Conservation (phyloP, 1,140 invertebrate species). For the Hylaeus volcanicus region DNA sequence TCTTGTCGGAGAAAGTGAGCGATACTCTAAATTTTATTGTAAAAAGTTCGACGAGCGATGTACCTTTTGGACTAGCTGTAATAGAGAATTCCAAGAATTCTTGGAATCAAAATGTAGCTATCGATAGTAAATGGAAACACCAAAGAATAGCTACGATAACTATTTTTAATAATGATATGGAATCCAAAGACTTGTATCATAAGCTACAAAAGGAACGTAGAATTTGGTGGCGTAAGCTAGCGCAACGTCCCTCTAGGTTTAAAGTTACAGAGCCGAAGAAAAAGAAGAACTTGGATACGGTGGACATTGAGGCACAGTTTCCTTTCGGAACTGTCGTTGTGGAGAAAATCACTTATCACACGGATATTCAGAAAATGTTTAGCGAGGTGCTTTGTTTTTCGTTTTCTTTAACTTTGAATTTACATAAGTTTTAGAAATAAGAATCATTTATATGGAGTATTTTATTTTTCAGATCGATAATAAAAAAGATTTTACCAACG, state of each 20-base stretch:
- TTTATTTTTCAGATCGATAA: conserved; percentile 77
- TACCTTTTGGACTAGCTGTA: conserved; percentile 82
- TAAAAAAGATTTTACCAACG: conserved; percentile 69
- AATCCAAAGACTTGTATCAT: conserved; percentile 81
- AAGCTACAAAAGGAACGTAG: conserved; percentile 87
- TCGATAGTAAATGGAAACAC: conserved; percentile 44
- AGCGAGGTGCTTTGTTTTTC: conserved; percentile 55
- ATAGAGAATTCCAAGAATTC: conserved; percentile 71
- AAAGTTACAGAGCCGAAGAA: conserved; percentile 68
- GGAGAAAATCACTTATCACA: conserved; percentile 71
- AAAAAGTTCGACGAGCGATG: conserved; percentile 64
- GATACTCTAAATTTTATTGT: conserved; percentile 73
- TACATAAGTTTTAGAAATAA: conserved; percentile 16
- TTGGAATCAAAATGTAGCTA: conserved; percentile 65
- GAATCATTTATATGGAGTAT: conserved; percentile 70
- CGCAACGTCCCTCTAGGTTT: conserved; percentile 72
- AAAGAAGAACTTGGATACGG: conserved; percentile 75
- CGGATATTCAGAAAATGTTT: conserved; percentile 66
- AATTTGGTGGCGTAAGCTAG: conserved; percentile 88
- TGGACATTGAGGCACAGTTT: conserved; percentile 74
- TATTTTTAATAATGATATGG: conserved; percentile 61
- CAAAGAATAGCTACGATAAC: conserved; percentile 72
- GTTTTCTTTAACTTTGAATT: conserved; percentile 1
- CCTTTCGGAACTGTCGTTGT: conserved; percentile 72
- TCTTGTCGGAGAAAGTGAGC: conserved; percentile 72